Evolutionary conservation across 1,140 invertebrate genomes (phyloP), one percentile per base, ranked within the genome.

Genomic region (Conus betulinus): DNA sequence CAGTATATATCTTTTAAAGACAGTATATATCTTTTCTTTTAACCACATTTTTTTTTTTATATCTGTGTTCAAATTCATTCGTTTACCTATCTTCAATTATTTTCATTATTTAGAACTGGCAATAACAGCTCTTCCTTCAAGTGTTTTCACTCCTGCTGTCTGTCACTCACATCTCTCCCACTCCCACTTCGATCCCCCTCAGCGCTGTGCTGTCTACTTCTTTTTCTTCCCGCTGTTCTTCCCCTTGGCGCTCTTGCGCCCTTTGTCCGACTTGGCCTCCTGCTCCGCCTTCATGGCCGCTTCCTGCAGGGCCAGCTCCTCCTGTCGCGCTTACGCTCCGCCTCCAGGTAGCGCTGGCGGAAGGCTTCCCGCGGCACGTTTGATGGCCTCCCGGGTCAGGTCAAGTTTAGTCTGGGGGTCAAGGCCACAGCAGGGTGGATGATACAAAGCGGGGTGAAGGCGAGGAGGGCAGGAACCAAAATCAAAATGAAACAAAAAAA

Each of bases 351-450:
- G 83, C 91, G 92, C 90, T 95, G 94, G 89, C 95, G 85, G 85
- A 94, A 93, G n/a, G 93, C 94, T 89, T 95, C 95, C 84, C 95
- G 81, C 17, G 94, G 94, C 76, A 91, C 89, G 76, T 94, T 94
- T 94, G 13, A 95, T 89, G 53, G 89, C 89, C 79, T 93, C 92
- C 84, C 95, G 91, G 5, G 93, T 91, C 87, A 91, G 90, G 90
- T 95, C 94, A 8, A 95, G 88, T 82, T 92, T 92, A 23, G 93
- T 91, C 94, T 95, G 85, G n/a, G 82, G 74, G 84, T 67, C 52
- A 78, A 63, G 60, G 81, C 53, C 53, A 63, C 63, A 60, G 74
- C 67, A 87, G 74, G 20, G 74, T 57, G 85, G 74, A 87, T 13
- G 74, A 39, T 74, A 87, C 52, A 67, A 74, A n/a, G 84, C 13